phyloP scores from a whole-genome alignment of 2,888 invertebrate genomes.

The Tipula confusa region DNA sequence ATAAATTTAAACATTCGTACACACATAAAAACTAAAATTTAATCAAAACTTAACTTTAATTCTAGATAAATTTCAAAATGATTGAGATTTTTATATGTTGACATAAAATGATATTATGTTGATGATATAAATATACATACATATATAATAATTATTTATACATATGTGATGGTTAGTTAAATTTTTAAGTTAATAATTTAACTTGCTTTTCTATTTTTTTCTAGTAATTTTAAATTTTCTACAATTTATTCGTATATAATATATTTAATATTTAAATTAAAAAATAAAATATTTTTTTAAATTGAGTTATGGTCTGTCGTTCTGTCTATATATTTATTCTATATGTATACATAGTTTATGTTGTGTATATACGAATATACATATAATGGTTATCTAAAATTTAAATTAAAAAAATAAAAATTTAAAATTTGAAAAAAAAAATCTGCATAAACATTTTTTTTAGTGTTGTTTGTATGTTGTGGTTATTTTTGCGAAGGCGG shows the following conservation, averaged over 20 bases:
- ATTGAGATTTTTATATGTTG: neutral
- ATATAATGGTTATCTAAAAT: conserved; percentile 16
- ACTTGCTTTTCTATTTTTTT: neutral
- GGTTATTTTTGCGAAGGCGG: neutral
- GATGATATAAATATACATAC: neutral
- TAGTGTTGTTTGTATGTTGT: neutral
- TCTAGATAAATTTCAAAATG: neutral
- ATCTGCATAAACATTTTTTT: conserved; percentile 1
- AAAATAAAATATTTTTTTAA: neutral
- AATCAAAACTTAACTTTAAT: conserved; percentile 3
- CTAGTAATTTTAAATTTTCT: neutral
- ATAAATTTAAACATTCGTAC: neutral
- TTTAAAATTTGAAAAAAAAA: neutral
- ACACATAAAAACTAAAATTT: neutral
- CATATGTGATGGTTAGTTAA: neutral
- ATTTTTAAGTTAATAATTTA: conserved; percentile 9
- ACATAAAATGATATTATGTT: conserved; percentile 12
- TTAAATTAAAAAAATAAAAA: neutral
- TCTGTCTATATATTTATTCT: neutral
- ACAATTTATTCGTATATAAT: conserved; percentile 20
- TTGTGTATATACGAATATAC: neutral
- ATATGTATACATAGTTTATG: neutral
- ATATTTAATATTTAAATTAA: conserved; percentile 25
- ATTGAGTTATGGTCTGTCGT: conserved; percentile 25
- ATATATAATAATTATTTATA: neutral